These are phyloP conservation scores for Phyllotis vaccarum DNA, from an alignment of 2,797 vertebrate species.

Conservation along the genomic window DNA sequence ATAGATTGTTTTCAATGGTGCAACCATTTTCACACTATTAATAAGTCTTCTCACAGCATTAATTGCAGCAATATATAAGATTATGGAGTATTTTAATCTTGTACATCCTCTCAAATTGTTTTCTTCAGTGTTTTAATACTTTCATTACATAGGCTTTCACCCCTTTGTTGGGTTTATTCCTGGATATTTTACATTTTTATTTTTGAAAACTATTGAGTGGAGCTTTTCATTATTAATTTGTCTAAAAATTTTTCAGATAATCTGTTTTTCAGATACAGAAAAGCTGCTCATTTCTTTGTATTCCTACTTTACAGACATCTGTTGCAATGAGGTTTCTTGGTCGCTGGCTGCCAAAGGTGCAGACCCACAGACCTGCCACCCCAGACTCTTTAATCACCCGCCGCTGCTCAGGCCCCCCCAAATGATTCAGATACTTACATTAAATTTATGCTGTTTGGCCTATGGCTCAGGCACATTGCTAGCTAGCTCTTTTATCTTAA, in stretches of 20 bases:
- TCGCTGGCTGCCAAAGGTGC: too few species aligned
- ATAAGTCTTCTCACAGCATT: background rate
- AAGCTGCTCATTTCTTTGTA: background rate
- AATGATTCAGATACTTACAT: too few species aligned
- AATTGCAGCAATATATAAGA: background rate
- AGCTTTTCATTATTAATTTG: background rate
- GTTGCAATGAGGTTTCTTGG: too few species aligned
- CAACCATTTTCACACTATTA: background rate
- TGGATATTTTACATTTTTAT: background rate
- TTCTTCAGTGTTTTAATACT: background rate
- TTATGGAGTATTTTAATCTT: background rate
- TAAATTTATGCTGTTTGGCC: too few species aligned
- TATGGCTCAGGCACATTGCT: too few species aligned
- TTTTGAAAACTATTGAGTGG: background rate
- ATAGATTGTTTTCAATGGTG: background rate
- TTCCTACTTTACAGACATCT: too few species aligned
- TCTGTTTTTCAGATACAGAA: background rate
- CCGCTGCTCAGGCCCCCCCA: too few species aligned
- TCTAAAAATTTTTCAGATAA: too few species aligned
- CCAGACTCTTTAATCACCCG: too few species aligned
- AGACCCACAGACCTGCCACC: too few species aligned
- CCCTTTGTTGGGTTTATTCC: background rate
- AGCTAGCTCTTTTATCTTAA: too few species aligned
- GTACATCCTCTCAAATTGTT: background rate
- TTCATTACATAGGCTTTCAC: background rate